phyloP scores from a whole-genome alignment of 30 jellyfish, hydroid and myxozoan genomes.

The Chrysaora quinquecirrha region DNA sequence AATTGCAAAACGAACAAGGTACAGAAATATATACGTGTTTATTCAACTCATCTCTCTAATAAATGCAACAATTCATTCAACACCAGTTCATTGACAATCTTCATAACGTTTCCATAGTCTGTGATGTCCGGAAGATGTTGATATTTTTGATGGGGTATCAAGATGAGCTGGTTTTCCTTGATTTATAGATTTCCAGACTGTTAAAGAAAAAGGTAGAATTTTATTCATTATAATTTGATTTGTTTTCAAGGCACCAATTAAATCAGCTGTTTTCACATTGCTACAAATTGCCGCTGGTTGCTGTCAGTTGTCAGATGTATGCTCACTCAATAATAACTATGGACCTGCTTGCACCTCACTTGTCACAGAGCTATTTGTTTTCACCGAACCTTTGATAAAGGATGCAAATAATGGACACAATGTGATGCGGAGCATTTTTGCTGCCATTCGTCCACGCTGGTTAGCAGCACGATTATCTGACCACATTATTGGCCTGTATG shows the following conservation, averaged over 20 bases:
- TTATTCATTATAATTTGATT: no score
- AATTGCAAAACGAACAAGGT: no score
- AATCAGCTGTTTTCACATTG: constrained; percentile 23
- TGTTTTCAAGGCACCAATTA: constrained; percentile 48
- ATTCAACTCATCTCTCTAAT: no score
- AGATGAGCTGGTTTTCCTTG: no score
- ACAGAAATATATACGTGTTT: no score
- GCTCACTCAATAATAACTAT: background rate
- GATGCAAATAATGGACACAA: background rate
- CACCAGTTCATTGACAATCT: no score
- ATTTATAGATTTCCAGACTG: no score
- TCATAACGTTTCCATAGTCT: no score
- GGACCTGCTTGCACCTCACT: constrained; percentile 56
- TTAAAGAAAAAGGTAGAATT: no score
- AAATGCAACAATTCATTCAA: no score
- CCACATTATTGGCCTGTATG: constrained; percentile 29
- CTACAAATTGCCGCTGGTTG: constrained; percentile 35
- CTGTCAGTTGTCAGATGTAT: constrained; percentile 49
- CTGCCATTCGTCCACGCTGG: constrained; percentile 45
- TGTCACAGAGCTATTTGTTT: constrained; percentile 6
- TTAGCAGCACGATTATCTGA: constrained; percentile 65
- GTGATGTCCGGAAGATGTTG: no score
- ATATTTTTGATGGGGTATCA: no score
- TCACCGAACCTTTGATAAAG: background rate
- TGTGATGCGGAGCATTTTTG: constrained; percentile 12